A percentile compares a stretch with the other conserved stretches of the same genome.
These are phyloP conservation scores for Therioaphis trifolii DNA, from an alignment of 2,888 invertebrate species.

Conservation along the genomic window DNA sequence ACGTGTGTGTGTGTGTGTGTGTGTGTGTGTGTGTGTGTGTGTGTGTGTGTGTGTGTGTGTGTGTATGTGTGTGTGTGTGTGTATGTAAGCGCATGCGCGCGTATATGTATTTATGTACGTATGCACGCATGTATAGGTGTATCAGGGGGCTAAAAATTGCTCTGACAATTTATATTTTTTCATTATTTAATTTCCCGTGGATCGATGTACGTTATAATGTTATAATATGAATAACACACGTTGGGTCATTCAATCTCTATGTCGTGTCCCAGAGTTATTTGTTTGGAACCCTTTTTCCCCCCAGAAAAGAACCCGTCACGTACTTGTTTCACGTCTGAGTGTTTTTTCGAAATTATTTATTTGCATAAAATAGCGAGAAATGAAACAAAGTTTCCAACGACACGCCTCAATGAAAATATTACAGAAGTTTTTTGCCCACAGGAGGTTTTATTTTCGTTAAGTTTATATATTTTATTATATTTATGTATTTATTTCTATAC, in stretches of 20 bases:
- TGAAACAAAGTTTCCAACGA: conserved; percentile 34
- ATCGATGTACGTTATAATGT: conserved; percentile 40
- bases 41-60: background rate
- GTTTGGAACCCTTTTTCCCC: conserved; percentile 37
- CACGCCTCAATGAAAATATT: conserved; percentile 50
- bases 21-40: background rate
- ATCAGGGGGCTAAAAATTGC: conserved; percentile 45
- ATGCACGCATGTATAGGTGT: background rate
- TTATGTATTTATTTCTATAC: background rate
- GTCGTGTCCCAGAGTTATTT: conserved; percentile 41
- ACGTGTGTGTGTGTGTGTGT: background rate
- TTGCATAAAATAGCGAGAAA: conserved; percentile 44
- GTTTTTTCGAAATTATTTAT: conserved; percentile 55
- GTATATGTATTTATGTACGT: background rate
- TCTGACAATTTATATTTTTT: conserved; percentile 40
- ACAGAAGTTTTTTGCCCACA: conserved; percentile 35
- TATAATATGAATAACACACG: conserved; percentile 36
- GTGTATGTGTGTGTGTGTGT: too few species aligned
- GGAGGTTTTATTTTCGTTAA: conserved; percentile 47
- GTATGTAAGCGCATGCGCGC: too few species aligned
- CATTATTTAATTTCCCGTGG: conserved; percentile 49
- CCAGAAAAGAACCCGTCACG: conserved; percentile 49
- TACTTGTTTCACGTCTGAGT: conserved; percentile 39
- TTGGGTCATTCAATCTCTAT: conserved; percentile 30
- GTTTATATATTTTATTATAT: conserved; percentile 37